Evolutionary conservation across 2,113 vertebrate species (phyloP).

Genomic region (Poeciliopsis prolifica): DNA sequence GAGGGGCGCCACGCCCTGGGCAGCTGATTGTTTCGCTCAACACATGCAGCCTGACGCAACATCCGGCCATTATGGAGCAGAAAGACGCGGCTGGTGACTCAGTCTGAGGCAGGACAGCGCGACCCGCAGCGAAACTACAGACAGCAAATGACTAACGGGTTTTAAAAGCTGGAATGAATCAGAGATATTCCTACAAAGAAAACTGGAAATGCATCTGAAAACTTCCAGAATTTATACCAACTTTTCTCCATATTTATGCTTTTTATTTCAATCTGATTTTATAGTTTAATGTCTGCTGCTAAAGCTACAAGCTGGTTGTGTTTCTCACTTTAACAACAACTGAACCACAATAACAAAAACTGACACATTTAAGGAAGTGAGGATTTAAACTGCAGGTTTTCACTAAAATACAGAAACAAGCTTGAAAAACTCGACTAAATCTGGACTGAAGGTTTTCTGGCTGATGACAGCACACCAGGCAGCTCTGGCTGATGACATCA

Average conservation of each 20-base stretch:
- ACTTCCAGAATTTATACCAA: too few species aligned
- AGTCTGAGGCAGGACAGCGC: background rate
- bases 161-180: background rate
- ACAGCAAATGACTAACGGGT: background rate
- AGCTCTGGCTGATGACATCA: background rate
- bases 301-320: too few species aligned
- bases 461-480: too few species aligned
- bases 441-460: background rate
- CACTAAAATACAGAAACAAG: too few species aligned
- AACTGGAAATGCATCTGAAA: too few species aligned
- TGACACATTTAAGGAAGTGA: background rate
- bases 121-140: background rate
- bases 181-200: too few species aligned
- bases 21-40: conserved; percentile 54
- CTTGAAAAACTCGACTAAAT: too few species aligned
- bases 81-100: conserved; percentile 52
- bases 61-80: conserved; percentile 69
- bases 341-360: background rate
- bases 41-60: conserved; percentile 58
- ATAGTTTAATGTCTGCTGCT: too few species aligned
- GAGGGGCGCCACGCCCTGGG: conserved; percentile 37
- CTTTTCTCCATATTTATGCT: too few species aligned
- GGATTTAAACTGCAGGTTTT: background rate
- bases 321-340: too few species aligned
- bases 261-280: too few species aligned